These are phyloP conservation scores for Poecile atricapillus DNA, from an alignment of 2,113 vertebrate genomes.

Conservation along the genomic window DNA sequence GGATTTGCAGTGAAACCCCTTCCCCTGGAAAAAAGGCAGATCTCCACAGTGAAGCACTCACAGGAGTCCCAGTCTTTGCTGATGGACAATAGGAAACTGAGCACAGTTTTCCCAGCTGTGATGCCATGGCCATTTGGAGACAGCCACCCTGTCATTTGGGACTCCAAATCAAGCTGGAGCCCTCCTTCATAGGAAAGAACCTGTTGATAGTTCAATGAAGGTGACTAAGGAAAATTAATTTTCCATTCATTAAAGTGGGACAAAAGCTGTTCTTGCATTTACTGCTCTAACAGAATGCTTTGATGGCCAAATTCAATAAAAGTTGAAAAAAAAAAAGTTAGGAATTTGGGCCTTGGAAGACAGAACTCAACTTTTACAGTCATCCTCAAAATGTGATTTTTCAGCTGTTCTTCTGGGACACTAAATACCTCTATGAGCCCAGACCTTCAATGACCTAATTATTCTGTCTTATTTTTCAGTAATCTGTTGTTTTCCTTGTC, in stretches of 20 bases:
- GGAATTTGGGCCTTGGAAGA: neutral
- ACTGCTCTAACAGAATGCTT: neutral
- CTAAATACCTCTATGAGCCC: neutral
- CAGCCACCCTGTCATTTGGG: neutral
- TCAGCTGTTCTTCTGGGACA: neutral
- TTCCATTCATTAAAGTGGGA: neutral
- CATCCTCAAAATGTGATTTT: neutral
- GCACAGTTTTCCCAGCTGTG: neutral
- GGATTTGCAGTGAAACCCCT: neutral
- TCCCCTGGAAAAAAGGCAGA: neutral
- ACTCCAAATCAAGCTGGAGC: neutral
- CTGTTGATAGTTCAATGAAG: neutral
- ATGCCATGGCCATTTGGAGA: neutral
- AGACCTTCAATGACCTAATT: conserved; percentile 29
- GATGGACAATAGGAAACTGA: neutral
- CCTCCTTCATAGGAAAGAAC: neutral
- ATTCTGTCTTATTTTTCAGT: conserved; percentile 28
- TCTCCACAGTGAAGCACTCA: neutral
- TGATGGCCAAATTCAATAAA: neutral
- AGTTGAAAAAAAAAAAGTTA: neutral
- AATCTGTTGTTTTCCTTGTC: conserved; percentile 41
- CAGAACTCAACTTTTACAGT: neutral
- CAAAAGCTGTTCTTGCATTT: neutral
- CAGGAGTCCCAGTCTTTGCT: neutral
- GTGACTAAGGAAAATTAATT: neutral